These are phyloP conservation scores for Cuniculus paca DNA, from an alignment of 2,797 vertebrate species.

Conservation along the genomic window DNA sequence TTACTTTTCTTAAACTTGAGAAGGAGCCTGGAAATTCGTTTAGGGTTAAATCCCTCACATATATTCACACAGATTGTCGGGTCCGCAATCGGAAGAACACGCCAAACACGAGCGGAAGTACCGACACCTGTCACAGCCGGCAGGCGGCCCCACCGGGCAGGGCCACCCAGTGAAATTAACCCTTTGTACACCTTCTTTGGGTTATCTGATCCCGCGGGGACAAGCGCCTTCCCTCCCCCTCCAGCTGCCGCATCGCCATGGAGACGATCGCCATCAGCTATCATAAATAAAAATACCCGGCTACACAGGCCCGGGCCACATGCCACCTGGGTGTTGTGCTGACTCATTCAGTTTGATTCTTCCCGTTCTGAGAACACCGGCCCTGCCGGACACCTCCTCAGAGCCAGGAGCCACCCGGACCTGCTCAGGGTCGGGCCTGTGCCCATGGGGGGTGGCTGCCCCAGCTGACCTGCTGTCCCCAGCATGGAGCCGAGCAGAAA, in stretches of 20 bases:
- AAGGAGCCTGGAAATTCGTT: fast-evolving
- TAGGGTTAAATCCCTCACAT: fast-evolving
- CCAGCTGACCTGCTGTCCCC: background rate
- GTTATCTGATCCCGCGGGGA: conserved; percentile 86
- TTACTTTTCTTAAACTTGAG: background rate
- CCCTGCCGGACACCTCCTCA: conserved; percentile 73
- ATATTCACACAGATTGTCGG: background rate
- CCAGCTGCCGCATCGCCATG: conserved; percentile 87
- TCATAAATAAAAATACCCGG: conserved; percentile 90
- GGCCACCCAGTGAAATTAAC: conserved; percentile 80
- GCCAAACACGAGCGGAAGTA: conserved; percentile 73
- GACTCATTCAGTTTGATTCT: conserved; percentile 69
- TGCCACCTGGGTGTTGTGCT: conserved; percentile 84
- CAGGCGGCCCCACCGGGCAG: conserved; percentile 76
- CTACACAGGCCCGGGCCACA: conserved; percentile 83
- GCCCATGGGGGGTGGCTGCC: fast-evolving
- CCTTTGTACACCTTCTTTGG: conserved; percentile 81
- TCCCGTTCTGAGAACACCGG: conserved; percentile 70
- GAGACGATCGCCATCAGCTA: conserved; percentile 89
- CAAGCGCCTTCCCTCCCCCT: conserved; percentile 84
- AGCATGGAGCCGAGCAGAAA: fast-evolving
- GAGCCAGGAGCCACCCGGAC: conserved; percentile 36
- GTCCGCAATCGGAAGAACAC: too few relatives aligned
- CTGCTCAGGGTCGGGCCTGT: conserved; percentile 47
- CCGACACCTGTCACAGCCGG: conserved; percentile 73